Evolutionary conservation across 2,113 vertebrate genomes (phyloP).

Genomic region (Hippocampus mohnikei): DNA sequence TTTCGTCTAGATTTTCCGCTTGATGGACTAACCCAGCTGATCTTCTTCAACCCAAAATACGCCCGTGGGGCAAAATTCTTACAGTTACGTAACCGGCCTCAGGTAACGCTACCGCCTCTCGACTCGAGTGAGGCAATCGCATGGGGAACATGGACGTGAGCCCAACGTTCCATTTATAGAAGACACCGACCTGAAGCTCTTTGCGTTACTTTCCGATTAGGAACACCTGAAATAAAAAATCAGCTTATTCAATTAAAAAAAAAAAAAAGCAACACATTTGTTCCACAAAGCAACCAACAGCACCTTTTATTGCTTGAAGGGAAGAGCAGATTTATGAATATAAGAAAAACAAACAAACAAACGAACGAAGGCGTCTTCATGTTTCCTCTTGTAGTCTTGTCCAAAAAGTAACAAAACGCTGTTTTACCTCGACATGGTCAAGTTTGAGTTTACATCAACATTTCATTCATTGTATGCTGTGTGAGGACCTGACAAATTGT

Average conservation of each 20-base stretch:
- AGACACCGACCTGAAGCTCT: conserved; percentile 42
- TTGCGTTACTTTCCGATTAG: not conserved
- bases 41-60: conserved; percentile 44
- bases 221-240: conserved; percentile 4
- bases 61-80: conserved; percentile 37
- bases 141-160: conserved; percentile 48
- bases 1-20: conserved; percentile 51
- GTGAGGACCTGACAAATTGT: not conserved
- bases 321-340: conserved; percentile 16
- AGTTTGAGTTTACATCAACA: conserved; percentile 10
- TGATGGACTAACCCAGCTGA: conserved; percentile 54
- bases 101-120: conserved; percentile 45
- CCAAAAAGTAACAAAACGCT: not conserved
- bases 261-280: conserved; percentile 5
- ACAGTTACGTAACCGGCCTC: conserved; percentile 44
- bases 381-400: not conserved
- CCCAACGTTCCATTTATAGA: conserved; percentile 33
- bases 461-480: not conserved
- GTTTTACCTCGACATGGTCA: not conserved
- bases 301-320: conserved; percentile 38
- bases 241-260: not conserved
- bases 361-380: conserved; percentile 14
- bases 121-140: conserved; percentile 51
- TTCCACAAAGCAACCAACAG: conserved; percentile 14
- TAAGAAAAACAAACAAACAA: not conserved